phyloP scores from a whole-genome alignment of 2,797 vertebrate genomes.

The Psittacula echo region DNA sequence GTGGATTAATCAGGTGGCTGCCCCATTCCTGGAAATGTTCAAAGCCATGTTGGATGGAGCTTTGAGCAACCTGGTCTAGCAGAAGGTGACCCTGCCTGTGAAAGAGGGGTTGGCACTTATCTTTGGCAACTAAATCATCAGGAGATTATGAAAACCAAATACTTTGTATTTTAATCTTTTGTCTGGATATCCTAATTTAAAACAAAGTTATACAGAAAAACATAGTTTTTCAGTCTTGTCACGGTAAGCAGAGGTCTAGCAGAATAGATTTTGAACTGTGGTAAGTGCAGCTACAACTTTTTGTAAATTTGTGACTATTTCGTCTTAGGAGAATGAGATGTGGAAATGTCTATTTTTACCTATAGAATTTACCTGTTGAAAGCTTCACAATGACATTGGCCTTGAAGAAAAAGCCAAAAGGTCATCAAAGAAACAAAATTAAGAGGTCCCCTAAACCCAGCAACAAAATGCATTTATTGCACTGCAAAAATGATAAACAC shows the following conservation, averaged over 20 bases:
- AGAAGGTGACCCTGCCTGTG: neutral
- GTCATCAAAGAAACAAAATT: neutral
- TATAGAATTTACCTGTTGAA: neutral
- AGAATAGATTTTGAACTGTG: neutral
- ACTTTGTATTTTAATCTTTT: neutral
- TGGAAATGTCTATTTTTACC: neutral
- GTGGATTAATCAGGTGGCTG: neutral
- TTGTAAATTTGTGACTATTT: neutral
- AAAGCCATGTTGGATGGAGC: neutral
- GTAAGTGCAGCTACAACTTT: neutral
- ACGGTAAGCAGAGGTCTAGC: neutral
- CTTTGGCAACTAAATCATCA: neutral
- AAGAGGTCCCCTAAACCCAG: neutral
- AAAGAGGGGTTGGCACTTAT: neutral
- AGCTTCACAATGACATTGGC: neutral
- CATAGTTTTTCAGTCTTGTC: neutral
- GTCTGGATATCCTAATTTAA: neutral
- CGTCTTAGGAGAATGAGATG: neutral
- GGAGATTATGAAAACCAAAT: neutral
- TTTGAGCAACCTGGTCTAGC: neutral
- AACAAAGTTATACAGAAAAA: neutral
- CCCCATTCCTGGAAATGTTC: neutral
- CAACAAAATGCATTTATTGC: neutral
- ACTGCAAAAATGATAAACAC: neutral
- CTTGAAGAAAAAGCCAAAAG: neutral